These are phyloP conservation scores for Trididemnum nubilum DNA, from an alignment of 23 tunicate genomes.

Conservation along the genomic window DNA sequence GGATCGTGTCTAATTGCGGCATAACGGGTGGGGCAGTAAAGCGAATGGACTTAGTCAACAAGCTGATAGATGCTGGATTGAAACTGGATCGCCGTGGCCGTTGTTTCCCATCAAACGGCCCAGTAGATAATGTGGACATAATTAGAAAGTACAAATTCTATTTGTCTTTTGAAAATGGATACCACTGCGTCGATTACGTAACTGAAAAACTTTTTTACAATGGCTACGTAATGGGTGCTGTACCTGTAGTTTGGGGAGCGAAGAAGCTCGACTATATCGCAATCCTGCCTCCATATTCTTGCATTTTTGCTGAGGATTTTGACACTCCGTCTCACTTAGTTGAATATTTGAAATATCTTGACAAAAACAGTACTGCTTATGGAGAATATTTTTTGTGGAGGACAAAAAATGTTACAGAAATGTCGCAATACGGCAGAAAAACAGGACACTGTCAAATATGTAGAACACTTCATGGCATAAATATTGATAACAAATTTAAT, in stretches of 20 bases:
- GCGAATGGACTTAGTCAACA: slow-evolving; percentile 35
- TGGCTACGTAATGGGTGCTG: slow-evolving; percentile 20
- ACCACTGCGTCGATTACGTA: not conserved
- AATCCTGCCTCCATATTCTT: slow-evolving; percentile 50
- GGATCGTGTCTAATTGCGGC: slow-evolving; percentile 55
- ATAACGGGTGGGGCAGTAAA: slow-evolving; percentile 31
- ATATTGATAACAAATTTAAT: slow-evolving; percentile 26
- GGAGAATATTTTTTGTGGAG: slow-evolving; percentile 30
- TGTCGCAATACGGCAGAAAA: slow-evolving; percentile 7
- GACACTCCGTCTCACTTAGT: slow-evolving; percentile 25
- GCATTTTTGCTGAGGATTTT: slow-evolving; percentile 55
- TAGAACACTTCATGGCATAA: slow-evolving; percentile 27
- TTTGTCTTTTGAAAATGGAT: slow-evolving; percentile 14
- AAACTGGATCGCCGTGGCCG: slow-evolving; percentile 2
- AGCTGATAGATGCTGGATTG: slow-evolving; percentile 17
- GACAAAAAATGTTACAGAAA: not conserved
- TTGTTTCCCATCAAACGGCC: not conserved
- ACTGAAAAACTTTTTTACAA: slow-evolving; percentile 48
- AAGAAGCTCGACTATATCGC: slow-evolving; percentile 23
- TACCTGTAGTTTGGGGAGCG: slow-evolving; percentile 62
- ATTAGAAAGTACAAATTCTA: slow-evolving; percentile 9
- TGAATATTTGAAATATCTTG: slow-evolving; percentile 51
- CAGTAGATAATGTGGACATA: not conserved
- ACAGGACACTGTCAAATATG: slow-evolving; percentile 27
- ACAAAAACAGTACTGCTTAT: slow-evolving; percentile 36